Evolutionary conservation across 2,797 vertebrate genomes (phyloP), one percentile per base, ranked within the genome.

Genomic region (Periophthalmus magnuspinnatus): DNA sequence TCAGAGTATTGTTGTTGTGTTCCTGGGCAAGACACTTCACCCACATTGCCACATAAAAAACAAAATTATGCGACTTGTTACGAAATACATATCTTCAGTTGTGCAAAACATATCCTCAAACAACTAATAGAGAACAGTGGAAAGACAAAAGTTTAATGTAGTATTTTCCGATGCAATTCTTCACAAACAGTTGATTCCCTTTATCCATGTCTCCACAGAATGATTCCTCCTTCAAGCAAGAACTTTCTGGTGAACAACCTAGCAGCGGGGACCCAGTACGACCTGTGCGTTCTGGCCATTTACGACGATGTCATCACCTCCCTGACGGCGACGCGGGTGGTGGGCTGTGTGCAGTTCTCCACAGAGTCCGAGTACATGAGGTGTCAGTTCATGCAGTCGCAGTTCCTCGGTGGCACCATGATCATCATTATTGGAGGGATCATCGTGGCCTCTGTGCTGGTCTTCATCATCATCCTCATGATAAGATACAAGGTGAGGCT

Each of bases 391-490:
- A 98, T 99, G 97, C 97, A 99, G 92, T 98, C 96, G 34, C 97
- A 99, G 92, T 98, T 99, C 90, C 93, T 99, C 80, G 97, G 97
- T 0, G 97, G 97, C 68, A 99, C 97, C 68, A 99, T 99, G 97
- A 99, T 99, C 84, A 98, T 99, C 88, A 98, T 99, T 88, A 99
- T 99, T 2, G 97, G 97, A 24, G 97, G 97, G 70, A 96, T 99
- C 81, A 99, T 99, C 2, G 97, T 99, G 72, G 96, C 97, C 5
- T 99, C 97, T 0, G 97, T 99, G 82, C 94, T 99, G 2, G 94
- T 99, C 79, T 99, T 99, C 93, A 99, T 99, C 91, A 96, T 99
- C 85, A 99, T 99, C 89, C 94, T 99, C 71, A 99, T 99, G 97
- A 99, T 99, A 84, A 95, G 97, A 28, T 99, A 99, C 91, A 99